Conservation (phyloP, 2,888 invertebrate species). For the Mimas tiliae region DNA sequence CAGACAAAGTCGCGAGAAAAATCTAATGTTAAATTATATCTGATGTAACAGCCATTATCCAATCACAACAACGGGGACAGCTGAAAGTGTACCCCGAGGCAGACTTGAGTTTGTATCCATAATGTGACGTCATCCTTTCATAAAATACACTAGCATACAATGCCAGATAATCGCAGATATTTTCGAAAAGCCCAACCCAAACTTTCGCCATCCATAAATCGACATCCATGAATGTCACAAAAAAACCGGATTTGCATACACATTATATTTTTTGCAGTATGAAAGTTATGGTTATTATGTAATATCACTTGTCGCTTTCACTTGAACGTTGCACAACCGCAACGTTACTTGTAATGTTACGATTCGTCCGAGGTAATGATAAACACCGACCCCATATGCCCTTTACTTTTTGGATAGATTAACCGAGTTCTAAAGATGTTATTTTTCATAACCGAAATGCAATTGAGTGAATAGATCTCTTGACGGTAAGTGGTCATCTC, state of each 20-base stretch:
- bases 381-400: neutral
- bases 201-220: neutral
- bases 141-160: no score
- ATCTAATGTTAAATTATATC: no score
- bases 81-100: neutral
- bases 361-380: neutral
- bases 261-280: conserved; percentile 21
- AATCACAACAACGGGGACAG: no score
- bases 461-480: no score
- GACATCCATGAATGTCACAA: conserved; percentile 3
- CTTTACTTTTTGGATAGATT: neutral
- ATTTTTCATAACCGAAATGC: no score
- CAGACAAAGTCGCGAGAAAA: no score
- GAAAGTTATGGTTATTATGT: conserved; percentile 39
- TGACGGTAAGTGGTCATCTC: no score
- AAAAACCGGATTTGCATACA: conserved; percentile 13
- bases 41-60: no score
- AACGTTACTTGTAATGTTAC: conserved; percentile 12
- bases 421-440: no score
- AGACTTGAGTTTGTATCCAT: neutral
- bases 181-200: neutral
- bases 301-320: conserved; percentile 62
- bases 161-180: neutral
- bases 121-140: no score
- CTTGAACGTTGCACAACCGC: conserved; percentile 40